phyloP scores from a whole-genome alignment of 2,888 invertebrate species.

The Gonocerus acuteangulatus region DNA sequence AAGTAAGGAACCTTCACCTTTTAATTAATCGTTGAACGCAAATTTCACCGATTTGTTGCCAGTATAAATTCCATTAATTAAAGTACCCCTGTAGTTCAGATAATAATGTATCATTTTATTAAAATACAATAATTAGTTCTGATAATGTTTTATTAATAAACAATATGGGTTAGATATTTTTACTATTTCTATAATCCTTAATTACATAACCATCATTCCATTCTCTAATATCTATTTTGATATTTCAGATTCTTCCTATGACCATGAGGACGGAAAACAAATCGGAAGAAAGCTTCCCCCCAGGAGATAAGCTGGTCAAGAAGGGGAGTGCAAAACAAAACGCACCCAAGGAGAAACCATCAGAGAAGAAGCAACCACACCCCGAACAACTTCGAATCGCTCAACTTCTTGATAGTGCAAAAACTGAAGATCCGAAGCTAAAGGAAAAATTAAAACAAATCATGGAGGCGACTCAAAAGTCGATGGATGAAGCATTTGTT shows the following conservation, averaged over 20 bases:
- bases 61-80: too few relatives aligned
- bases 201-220: too few relatives aligned
- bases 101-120: too few relatives aligned
- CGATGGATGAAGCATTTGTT: conserved; percentile 84
- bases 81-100: too few relatives aligned
- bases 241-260: neutral
- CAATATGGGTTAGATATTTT: too few relatives aligned
- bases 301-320: neutral
- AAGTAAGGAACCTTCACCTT: too few relatives aligned
- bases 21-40: too few relatives aligned
- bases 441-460: conserved; percentile 67
- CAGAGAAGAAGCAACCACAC: conserved; percentile 63
- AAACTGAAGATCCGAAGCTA: conserved; percentile 53
- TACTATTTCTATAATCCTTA: too few relatives aligned
- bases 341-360: conserved; percentile 53
- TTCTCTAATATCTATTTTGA: neutral
- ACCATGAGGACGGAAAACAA: neutral
- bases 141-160: too few relatives aligned
- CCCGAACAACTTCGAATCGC: conserved; percentile 79
- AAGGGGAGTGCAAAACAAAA: neutral
- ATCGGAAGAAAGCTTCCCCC: neutral
- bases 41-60: too few relatives aligned
- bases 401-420: conserved; percentile 62
- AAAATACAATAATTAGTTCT: too few relatives aligned
- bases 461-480: conserved; percentile 82